Evolutionary conservation across 2,888 invertebrate species (phyloP), one percentile per base, ranked within the genome.

Genomic region (Xanthorhoe designata): DNA sequence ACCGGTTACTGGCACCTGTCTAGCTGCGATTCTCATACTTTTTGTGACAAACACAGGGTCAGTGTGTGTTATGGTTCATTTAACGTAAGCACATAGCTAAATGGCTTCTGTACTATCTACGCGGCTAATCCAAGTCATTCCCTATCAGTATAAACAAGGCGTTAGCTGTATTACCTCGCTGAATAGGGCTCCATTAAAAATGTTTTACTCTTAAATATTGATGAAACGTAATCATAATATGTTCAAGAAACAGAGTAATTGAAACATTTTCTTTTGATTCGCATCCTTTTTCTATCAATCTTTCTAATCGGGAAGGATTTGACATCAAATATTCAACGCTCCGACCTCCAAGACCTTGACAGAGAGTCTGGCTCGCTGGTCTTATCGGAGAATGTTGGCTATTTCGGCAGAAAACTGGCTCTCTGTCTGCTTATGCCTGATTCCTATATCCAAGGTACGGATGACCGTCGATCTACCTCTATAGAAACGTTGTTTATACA

Each of bases 321-420:
- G 15, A 0, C n/a, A 50, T 64, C 50, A 59, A 59, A 54, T 59
- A 59, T 64, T 59, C 29, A 64, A 15, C 24, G 5, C 18, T 5
- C 15, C 15, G 54, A 15, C 49, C 49, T 49, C n/a, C n/a, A 32
- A 15, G 45, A 15, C 29, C 29, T 47, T 35, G 5, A 47, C 9
- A 17, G n/a, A 61, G 42, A 45, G 52, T 52, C 52, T 19, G 18
- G 18, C 8, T 32, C 32, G 32, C 61, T 61, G 35, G 54, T 54
- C 61, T 61, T 47, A 61, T 49, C 47, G 19, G 54, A 45, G 42
- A 15, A 51, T 42, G 38, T 15, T 15, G 47, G 17, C 15, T 10
- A 42, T 42, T 42, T 42, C 2, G 38, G 13, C 38, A 42, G 38
- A 42, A 42, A 42, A 13, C 38, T 42, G 38, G 38, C 38, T 42